These are phyloP conservation scores for Danaus plexippus DNA, from an alignment of 1,140 invertebrate genomes.

Conservation along the genomic window DNA sequence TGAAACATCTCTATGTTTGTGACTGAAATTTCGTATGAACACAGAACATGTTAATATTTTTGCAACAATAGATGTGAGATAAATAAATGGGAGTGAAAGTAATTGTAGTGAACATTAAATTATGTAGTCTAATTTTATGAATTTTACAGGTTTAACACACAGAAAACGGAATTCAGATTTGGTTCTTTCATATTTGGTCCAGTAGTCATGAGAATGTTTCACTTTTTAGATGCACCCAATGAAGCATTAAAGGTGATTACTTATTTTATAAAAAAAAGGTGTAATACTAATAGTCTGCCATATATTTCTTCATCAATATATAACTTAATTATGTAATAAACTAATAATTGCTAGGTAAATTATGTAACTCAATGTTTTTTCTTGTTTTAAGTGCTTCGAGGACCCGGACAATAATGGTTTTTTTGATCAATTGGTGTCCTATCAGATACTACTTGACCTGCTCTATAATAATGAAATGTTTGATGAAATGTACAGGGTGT, in stretches of 20 bases:
- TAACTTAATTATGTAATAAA: no score
- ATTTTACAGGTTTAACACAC: constrained; percentile 77
- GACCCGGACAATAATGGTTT: constrained; percentile 74
- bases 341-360: no score
- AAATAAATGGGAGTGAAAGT: no score
- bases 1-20: no score
- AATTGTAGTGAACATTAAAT: not conserved
- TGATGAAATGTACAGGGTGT: constrained; percentile 77
- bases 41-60: no score
- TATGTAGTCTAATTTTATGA: not conserved
- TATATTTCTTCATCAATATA: no score
- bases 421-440: constrained; percentile 81
- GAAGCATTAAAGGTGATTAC: constrained; percentile 73
- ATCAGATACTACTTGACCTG: constrained; percentile 81
- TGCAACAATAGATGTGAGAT: no score
- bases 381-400: constrained; percentile 75
- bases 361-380: not conserved
- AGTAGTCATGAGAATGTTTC: constrained; percentile 84
- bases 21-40: no score
- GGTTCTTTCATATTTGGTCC: constrained; percentile 87
- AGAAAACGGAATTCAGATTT: constrained; percentile 82
- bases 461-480: constrained; percentile 80
- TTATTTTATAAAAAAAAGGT: not conserved
- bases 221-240: constrained; percentile 79
- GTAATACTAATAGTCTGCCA: no score